Evolutionary conservation across 2,797 vertebrate genomes (phyloP), one percentile per base, ranked within the genome.

Genomic region (Tapera naevia): DNA sequence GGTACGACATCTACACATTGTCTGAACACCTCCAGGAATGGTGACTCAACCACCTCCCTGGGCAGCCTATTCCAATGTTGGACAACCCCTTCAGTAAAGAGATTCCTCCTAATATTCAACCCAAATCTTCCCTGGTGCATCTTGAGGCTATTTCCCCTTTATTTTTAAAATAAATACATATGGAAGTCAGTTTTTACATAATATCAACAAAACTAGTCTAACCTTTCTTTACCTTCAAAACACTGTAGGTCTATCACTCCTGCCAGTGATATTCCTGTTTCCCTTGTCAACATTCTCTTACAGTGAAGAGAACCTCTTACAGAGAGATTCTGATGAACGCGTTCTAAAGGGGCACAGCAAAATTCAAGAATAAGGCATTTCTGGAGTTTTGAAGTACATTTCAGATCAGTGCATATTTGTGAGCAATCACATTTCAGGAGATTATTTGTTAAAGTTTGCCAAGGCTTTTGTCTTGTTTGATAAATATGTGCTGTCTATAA

Each of bases 401-500:
- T 91, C 35, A 50, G 39, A 80, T 62, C 53, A 89, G 33, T 32
- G 56, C 21, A 81, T 13, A 22, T 13, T 70, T 53, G 37, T 1
- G 2, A 88, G 43, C 4, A 6, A 62, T 54, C 58, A 27, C 28
- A 86, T 88, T 81, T 58, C 54, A 88, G 53, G 14, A 53, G 72
- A 46, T 86, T 89, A 91, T 93, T 88, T 92, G 9, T 79, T 96
- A 75, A 94, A 88, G 73, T 88, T 62, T 88, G 37, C 71, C 70
- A 89, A 32, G 6, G 39, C 15, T 80, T 84, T 80, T 54, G 65
- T 54, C 18, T 60, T 80, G 62, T 66, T 82, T 54, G 41, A 83
- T 80, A 94, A 88, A 93, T 82, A 89, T 74, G 91, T 89, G 65
- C 69, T 95, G 75, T 85, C 95, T 93, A 73, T 60, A 86, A 94